Evolutionary conservation across 2,113 vertebrate genomes (phyloP).

Genomic region (Maccullochella peelii): DNA sequence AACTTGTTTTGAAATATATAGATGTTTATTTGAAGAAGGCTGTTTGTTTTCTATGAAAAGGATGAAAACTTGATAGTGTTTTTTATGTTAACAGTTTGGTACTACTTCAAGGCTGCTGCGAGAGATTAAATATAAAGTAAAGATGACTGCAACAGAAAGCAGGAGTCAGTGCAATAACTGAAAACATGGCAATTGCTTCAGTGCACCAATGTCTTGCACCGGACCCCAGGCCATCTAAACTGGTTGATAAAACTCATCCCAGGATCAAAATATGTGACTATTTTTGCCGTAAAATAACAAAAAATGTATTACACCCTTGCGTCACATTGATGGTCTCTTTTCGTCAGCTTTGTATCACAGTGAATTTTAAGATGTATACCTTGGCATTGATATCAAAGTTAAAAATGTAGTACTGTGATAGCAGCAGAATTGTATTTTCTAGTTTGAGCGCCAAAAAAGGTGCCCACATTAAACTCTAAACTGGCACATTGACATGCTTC

Average conservation of each 20-base stretch:
- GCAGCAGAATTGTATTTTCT: conserved; percentile 24
- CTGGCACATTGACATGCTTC: conserved; percentile 4
- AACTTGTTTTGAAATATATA: neutral
- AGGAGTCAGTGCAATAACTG: neutral
- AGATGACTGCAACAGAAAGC: neutral
- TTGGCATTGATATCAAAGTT: conserved; percentile 27
- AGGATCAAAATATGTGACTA: conserved; percentile 1
- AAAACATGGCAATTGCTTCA: neutral
- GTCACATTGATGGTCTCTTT: neutral
- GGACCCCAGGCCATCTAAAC: neutral
- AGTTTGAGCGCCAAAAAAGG: neutral
- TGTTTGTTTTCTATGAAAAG: neutral
- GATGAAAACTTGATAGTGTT: neutral
- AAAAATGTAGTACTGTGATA: conserved; percentile 10
- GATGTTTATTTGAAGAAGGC: neutral
- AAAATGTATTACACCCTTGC: neutral
- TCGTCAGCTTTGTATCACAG: conserved; percentile 9
- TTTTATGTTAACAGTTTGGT: neutral
- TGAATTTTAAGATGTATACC: neutral
- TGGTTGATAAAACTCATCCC: neutral
- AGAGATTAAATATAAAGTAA: neutral
- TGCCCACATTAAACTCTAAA: conserved; percentile 6
- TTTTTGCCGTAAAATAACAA: conserved; percentile 4
- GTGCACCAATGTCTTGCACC: neutral
- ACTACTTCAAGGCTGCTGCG: neutral